Evolutionary conservation across 2,797 vertebrate genomes (phyloP).

Genomic region (Rhinichthys osculus): DNA sequence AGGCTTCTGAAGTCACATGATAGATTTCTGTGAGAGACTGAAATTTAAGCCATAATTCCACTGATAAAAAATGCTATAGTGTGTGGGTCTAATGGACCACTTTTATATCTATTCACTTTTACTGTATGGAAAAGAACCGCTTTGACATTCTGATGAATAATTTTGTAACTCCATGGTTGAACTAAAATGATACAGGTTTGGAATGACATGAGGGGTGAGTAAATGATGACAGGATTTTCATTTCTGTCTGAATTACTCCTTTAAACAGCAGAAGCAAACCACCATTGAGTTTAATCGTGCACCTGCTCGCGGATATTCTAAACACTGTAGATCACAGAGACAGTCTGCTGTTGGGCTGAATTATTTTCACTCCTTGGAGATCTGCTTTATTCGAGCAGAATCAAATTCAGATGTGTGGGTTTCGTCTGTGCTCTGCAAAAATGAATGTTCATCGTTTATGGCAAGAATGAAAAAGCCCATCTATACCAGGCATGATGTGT

Average conservation of each 20-base stretch:
- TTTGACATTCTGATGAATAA: not conserved
- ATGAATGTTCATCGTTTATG: slow-evolving; percentile 42
- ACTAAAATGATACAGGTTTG: slow-evolving; percentile 4
- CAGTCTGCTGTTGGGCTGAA: slow-evolving; percentile 32
- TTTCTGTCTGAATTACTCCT: slow-evolving; percentile 21
- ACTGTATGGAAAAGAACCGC: not conserved
- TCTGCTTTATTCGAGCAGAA: slow-evolving; percentile 4
- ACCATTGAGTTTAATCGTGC: slow-evolving; percentile 26
- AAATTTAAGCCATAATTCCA: not conserved
- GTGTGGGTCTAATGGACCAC: not conserved
- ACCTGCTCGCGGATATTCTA: slow-evolving; percentile 30
- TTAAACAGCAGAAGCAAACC: slow-evolving; percentile 30
- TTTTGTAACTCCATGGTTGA: not conserved
- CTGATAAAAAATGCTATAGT: not conserved
- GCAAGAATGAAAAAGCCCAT: slow-evolving; percentile 39
- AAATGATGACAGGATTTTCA: slow-evolving; percentile 29
- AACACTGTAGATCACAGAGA: slow-evolving; percentile 31
- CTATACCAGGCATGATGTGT: slow-evolving; percentile 22
- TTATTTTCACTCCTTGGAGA: slow-evolving; percentile 35
- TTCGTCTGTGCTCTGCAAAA: slow-evolving; percentile 28
- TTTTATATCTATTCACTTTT: not conserved
- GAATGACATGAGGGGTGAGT: not conserved
- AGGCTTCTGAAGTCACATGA: slow-evolving; percentile 1
- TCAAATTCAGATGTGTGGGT: slow-evolving; percentile 24
- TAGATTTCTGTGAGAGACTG: slow-evolving; percentile 8